Evolutionary conservation across 2,888 invertebrate species (phyloP).

Genomic region (Idaea dimidiata): DNA sequence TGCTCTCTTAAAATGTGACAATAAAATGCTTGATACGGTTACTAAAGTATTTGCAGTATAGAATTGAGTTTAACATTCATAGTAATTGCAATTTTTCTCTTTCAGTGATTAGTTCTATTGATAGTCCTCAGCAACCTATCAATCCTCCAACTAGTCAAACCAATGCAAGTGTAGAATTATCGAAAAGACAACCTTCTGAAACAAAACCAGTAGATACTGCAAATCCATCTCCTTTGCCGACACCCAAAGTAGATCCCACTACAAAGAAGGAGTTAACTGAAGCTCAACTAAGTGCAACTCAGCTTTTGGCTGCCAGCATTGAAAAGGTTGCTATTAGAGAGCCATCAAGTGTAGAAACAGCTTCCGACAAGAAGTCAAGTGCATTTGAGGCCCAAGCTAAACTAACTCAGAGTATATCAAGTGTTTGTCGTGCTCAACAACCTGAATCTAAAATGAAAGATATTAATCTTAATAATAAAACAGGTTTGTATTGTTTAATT

Average conservation of each 20-base stretch:
- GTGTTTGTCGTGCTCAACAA: conserved; percentile 57
- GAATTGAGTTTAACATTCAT: not conserved
- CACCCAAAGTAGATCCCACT: conserved; percentile 40
- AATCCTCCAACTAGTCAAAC: conserved; percentile 68
- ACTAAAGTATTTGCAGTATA: not conserved
- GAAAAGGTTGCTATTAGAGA: conserved; percentile 68
- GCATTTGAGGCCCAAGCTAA: conserved; percentile 72
- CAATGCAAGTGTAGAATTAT: conserved; percentile 47
- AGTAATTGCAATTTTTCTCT: conserved; percentile 20
- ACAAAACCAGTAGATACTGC: conserved; percentile 31
- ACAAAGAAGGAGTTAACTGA: conserved; percentile 42
- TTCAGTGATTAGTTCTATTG: conserved; percentile 71
- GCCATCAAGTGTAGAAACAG: conserved; percentile 32
- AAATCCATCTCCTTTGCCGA: conserved; percentile 30
- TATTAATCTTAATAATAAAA: conserved; percentile 68
- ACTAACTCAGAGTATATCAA: conserved; percentile 69
- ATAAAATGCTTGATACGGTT: not conserved
- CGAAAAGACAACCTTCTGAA: conserved; percentile 35
- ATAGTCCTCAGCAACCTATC: conserved; percentile 64
- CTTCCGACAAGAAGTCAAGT: conserved; percentile 50
- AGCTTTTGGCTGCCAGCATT: conserved; percentile 67
- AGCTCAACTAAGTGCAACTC: conserved; percentile 58
- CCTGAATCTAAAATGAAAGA: conserved; percentile 72
- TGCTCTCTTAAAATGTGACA: not conserved
- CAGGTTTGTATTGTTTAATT: conserved; percentile 50